A percentile compares a stretch with the other conserved stretches of the same genome.
Evolutionary conservation across 2,888 invertebrate genomes (phyloP).

Genomic region (Rosalia funebris): DNA sequence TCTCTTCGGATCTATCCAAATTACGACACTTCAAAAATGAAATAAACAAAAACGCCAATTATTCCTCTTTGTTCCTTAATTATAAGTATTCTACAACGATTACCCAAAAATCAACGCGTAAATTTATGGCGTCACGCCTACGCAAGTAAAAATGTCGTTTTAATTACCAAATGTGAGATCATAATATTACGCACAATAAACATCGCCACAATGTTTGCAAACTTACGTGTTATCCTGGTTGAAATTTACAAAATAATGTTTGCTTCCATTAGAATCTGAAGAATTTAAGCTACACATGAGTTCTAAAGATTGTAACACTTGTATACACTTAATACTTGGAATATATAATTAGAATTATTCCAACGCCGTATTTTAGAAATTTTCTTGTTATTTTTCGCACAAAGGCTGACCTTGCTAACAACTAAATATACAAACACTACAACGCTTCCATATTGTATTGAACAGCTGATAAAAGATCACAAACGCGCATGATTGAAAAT

Average conservation of each 20-base stretch:
- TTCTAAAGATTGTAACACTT: constrained; percentile 62
- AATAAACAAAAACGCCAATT: neutral
- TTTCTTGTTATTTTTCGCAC: constrained; percentile 66
- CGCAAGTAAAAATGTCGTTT: constrained; percentile 11
- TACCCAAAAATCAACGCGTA: constrained; percentile 10
- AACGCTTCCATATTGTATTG: constrained; percentile 52
- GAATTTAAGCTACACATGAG: constrained; percentile 87
- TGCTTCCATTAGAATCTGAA: constrained; percentile 78
- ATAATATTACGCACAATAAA: constrained; percentile 8
- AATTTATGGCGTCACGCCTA: constrained; percentile 16
- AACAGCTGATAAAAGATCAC: constrained; percentile 51
- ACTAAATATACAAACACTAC: constrained; percentile 48
- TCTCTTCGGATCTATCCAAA: constrained; percentile 30
- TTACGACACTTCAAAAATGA: constrained; percentile 28
- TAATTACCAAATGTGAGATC: constrained; percentile 15
- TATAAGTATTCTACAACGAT: neutral
- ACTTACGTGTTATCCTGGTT: constrained; percentile 99
- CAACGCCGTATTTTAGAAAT: neutral
- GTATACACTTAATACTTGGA: constrained; percentile 40
- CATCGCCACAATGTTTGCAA: constrained; percentile 16
- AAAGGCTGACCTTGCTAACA: constrained; percentile 72
- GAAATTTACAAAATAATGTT: constrained; percentile 94
- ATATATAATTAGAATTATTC: constrained; percentile 38
- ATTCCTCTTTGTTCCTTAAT: constrained; percentile 6
- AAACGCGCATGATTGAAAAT: constrained; percentile 27